phyloP scores from a whole-genome alignment of 2,888 invertebrate genomes.

The Philaethria dido region DNA sequence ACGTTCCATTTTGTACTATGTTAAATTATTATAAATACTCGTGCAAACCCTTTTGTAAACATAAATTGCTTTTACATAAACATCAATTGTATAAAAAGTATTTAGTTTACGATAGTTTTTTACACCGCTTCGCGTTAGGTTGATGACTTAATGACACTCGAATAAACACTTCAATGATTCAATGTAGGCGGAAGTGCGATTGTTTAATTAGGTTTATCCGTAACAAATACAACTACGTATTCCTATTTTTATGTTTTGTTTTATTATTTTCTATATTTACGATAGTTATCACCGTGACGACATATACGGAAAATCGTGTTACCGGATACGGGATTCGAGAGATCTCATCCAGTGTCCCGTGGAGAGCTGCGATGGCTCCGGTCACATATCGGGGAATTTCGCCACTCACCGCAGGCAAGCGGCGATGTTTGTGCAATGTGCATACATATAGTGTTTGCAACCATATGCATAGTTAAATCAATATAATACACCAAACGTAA shows the following conservation, averaged over 20 bases:
- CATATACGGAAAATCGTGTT: conserved; percentile 70
- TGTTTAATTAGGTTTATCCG: conserved; percentile 32
- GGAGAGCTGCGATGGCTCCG: conserved; percentile 92
- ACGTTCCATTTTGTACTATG: conserved; percentile 47
- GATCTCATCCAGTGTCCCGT: conserved; percentile 92
- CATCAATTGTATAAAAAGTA: conserved; percentile 51
- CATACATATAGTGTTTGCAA: conserved; percentile 84
- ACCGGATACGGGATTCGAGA: conserved; percentile 87
- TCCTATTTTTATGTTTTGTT: conserved; percentile 33
- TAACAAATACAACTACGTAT: conserved; percentile 21
- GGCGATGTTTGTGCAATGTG: conserved; percentile 51
- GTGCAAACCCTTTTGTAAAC: conserved; percentile 64
- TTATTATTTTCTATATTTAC: conserved; percentile 53
- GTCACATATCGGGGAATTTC: conserved; percentile 95
- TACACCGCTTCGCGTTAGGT: conserved; percentile 49
- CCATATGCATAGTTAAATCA: conserved; percentile 54
- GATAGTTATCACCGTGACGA: conserved; percentile 73
- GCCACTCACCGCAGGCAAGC: conserved; percentile 94
- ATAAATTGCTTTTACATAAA: conserved; percentile 58
- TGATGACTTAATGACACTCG: conserved; percentile 53
- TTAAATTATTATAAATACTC: conserved; percentile 45
- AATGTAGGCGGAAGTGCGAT: conserved; percentile 36
- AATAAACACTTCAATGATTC: conserved; percentile 17
- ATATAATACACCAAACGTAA: conserved; percentile 30
- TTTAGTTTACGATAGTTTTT: conserved; percentile 47